Percentiles rank a stretch among this genome's conserved stretches.
phyloP scores from a whole-genome alignment of 1,140 invertebrate genomes.

The Bombus superbus region DNA sequence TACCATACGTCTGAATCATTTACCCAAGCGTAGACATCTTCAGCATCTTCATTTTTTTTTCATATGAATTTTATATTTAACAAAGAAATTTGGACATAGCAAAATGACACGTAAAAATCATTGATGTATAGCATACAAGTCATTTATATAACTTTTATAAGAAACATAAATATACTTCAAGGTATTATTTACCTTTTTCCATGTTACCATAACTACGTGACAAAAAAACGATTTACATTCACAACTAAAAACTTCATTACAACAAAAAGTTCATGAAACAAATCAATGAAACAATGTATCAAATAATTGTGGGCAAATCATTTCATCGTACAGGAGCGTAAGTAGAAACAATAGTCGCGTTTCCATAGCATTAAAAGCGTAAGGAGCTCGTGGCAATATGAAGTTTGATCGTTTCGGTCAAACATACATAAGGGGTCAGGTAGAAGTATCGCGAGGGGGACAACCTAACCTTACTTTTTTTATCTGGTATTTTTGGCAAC shows the following conservation, averaged over 20 bases:
- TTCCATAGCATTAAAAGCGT: conserved; percentile 36
- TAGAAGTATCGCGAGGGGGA: neutral
- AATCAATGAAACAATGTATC: neutral
- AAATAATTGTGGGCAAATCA: conserved; percentile 39
- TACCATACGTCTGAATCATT: conserved; percentile 52
- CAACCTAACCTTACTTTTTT: conserved; percentile 51
- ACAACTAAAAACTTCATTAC: neutral
- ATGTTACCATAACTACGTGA: neutral
- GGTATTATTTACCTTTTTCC: conserved; percentile 10
- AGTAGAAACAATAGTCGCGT: conserved; percentile 43
- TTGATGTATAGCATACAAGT: neutral
- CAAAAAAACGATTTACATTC: conserved; percentile 2
- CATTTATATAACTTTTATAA: neutral
- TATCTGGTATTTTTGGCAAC: neutral
- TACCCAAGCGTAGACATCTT: conserved; percentile 35
- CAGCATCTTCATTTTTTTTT: neutral
- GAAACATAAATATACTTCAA: neutral
- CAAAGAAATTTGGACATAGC: neutral
- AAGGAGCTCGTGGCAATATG: neutral
- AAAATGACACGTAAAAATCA: neutral
- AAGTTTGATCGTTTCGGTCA: conserved; percentile 31
- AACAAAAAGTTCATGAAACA: neutral
- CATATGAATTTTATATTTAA: neutral
- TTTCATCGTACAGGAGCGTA: conserved; percentile 48
- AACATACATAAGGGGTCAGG: conserved; percentile 7